Conservation (phyloP, 2,797 vertebrate genomes). For the Acanthornis magna region DNA sequence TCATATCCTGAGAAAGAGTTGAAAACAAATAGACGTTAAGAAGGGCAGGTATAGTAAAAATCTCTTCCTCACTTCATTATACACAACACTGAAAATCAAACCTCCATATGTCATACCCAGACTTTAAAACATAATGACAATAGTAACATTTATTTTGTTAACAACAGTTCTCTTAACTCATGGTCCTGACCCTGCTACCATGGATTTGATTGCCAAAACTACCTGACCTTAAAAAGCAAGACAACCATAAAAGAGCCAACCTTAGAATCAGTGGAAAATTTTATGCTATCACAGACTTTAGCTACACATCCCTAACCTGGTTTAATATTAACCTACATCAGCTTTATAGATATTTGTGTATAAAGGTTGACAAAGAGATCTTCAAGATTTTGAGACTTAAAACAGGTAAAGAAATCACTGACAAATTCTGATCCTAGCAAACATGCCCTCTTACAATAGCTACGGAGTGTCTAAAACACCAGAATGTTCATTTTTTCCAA, state of each 20-base stretch:
- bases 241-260: background rate
- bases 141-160: constrained; percentile 35
- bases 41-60: constrained; percentile 52
- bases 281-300: background rate
- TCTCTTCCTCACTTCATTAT: constrained; percentile 31
- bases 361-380: background rate
- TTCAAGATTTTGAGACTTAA: background rate
- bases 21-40: constrained; percentile 30
- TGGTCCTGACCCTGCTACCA: background rate
- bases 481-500: background rate
- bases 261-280: background rate
- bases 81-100: constrained; percentile 22
- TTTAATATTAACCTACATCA: background rate
- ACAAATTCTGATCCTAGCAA: background rate
- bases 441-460: background rate
- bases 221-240: background rate
- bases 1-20: constrained; percentile 49
- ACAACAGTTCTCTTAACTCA: background rate
- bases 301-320: background rate
- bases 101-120: background rate
- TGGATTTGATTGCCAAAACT: background rate
- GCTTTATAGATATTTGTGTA: background rate
- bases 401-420: background rate
- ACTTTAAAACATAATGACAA: constrained; percentile 8
- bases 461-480: background rate